phyloP scores from a whole-genome alignment of 2,888 invertebrate genomes.

The Drosophila tanythrix region DNA sequence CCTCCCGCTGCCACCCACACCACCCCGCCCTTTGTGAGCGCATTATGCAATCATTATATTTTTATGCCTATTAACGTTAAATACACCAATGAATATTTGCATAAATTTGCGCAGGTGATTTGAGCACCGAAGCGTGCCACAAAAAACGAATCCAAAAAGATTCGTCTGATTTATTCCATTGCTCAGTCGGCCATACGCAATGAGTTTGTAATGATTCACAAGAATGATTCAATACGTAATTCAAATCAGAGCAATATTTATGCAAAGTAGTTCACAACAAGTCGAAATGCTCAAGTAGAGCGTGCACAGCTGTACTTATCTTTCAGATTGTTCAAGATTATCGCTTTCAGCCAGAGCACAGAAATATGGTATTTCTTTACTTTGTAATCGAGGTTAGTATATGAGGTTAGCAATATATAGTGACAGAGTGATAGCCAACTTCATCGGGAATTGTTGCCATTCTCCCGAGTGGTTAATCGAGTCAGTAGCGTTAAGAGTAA shows the following conservation, averaged over 20 bases:
- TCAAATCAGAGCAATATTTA: slow-evolving; percentile 15
- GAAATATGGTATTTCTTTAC: neutral
- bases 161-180: slow-evolving; percentile 28
- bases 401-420: neutral
- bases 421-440: neutral
- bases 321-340: neutral
- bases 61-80: slow-evolving; percentile 75
- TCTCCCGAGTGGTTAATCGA: too few species aligned
- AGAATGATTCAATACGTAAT: slow-evolving; percentile 20
- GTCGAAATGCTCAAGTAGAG: neutral
- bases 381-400: neutral
- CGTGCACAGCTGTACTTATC: neutral
- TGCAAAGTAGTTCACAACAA: slow-evolving; percentile 26
- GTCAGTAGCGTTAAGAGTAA: too few species aligned
- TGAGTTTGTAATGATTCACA: slow-evolving; percentile 37
- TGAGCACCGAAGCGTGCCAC: slow-evolving; percentile 60
- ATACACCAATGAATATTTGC: slow-evolving; percentile 73
- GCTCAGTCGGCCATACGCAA: slow-evolving; percentile 48
- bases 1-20: neutral
- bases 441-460: neutral
- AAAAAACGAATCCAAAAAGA: slow-evolving; percentile 22
- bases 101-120: slow-evolving; percentile 70
- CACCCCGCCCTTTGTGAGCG: neutral
- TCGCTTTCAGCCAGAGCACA: neutral
- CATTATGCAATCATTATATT: slow-evolving; percentile 76